Evolutionary conservation across 2,797 vertebrate genomes (phyloP).

Genomic region (Cryptoblepharus egeriae): DNA sequence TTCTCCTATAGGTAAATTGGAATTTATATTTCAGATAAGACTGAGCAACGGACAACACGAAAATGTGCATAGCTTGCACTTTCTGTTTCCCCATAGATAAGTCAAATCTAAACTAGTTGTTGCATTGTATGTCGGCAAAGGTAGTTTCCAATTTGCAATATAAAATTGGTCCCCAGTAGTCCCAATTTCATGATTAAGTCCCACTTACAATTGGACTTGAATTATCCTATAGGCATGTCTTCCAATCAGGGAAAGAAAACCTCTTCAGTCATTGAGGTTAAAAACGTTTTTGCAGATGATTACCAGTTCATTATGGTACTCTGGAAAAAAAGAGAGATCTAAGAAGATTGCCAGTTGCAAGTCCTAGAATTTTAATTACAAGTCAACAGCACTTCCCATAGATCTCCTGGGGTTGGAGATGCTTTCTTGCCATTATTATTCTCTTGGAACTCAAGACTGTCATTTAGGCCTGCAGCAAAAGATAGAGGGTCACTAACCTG

Average conservation of each 20-base stretch:
- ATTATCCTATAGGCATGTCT: not conserved
- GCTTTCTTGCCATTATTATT: not conserved
- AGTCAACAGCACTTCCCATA: not conserved
- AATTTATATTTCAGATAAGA: not conserved
- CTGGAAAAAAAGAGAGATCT: not conserved
- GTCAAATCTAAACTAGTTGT: not conserved
- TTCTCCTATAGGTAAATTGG: not conserved
- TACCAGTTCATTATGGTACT: not conserved
- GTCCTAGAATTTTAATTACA: not conserved
- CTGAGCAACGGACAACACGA: not conserved
- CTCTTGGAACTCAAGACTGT: slow-evolving; percentile 14
- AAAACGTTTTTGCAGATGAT: not conserved
- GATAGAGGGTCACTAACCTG: slow-evolving; percentile 15
- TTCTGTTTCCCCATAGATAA: not conserved
- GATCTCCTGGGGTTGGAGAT: not conserved
- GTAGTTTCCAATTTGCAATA: not conserved
- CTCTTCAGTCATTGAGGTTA: not conserved
- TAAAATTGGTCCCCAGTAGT: not conserved
- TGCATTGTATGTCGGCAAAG: not conserved
- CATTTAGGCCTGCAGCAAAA: slow-evolving; percentile 7
- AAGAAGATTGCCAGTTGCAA: slow-evolving; percentile 1
- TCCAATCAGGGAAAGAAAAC: not conserved
- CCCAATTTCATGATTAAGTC: not conserved
- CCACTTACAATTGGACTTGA: slow-evolving; percentile 7
- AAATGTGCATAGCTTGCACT: not conserved